Evolutionary conservation across 1,140 invertebrate genomes (phyloP), one percentile per base, ranked within the genome.

Genomic region (Danaus plexippus): DNA sequence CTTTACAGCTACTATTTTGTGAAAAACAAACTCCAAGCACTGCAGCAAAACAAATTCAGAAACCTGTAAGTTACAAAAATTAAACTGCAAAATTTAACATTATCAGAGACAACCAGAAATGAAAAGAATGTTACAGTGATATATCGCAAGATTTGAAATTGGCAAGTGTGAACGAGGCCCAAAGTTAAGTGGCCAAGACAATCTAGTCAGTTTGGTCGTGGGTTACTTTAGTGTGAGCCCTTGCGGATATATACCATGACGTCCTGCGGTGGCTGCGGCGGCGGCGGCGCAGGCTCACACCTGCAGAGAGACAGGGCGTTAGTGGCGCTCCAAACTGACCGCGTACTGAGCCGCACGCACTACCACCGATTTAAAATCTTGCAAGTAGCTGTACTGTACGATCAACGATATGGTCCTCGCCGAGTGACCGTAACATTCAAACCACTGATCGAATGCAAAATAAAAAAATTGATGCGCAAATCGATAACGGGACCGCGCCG

Each of bases 181-280:
- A 88, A 90, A 88, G 70, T 80, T 85, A 87, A 85, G 79, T 87
- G 86, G 86, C 83, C 85, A 73, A 81, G 75, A 81, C 85, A 84
- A 75, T 67, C 75, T 80, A 84, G 85, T 87, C 85, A 87, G 85
- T 87, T 87, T 87, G 81, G 85, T 85, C 77, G 77, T 67, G 79
- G 63, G 81, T 80, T 87, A 85, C 83, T 85, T 87, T 87, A 86
- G 89, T 88, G 88, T 88, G 88, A 88, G 87, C 87, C 88, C 88
- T 63, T 88, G 88, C 88, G 77, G 88, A 90, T 90, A 90, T 89
- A 89, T 90, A 90, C 89, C 89, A 89, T 90, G 88, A 85, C 76
- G 80, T 82, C 88, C 88, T 88, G 77, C 82, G 80, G 86, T 79
- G 84, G 78, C 80, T 61, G 78, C 80, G 63, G 73, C 78, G 67